phyloP scores from a whole-genome alignment of 2,797 vertebrate genomes.

The Onychomys leucogaster region DNA sequence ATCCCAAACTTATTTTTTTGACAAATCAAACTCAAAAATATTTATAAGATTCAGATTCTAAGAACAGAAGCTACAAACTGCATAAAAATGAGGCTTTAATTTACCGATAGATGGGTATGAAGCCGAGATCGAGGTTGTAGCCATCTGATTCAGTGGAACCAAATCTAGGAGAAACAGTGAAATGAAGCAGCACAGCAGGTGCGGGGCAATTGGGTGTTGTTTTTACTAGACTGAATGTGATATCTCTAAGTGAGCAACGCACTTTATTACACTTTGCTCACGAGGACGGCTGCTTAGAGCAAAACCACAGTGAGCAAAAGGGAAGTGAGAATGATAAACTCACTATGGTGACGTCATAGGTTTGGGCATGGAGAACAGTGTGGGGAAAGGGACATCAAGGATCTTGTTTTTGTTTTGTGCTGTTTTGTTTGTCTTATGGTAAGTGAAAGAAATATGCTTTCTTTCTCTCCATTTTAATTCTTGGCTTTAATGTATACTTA shows the following conservation, averaged over 20 bases:
- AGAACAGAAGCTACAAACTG: not conserved
- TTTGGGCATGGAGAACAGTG: not conserved
- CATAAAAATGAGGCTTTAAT: not conserved
- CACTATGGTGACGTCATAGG: not conserved
- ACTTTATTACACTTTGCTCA: not conserved
- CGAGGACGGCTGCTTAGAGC: not conserved
- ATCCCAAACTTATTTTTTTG: not conserved
- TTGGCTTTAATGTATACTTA: not conserved
- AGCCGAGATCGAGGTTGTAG: not conserved
- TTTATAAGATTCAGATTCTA: constrained; percentile 8
- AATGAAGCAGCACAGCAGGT: not conserved
- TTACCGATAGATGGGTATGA: not conserved
- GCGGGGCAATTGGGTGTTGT: not conserved
- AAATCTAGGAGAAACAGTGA: not conserved
- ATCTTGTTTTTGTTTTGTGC: not conserved
- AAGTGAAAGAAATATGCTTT: not conserved
- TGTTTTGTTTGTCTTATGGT: not conserved
- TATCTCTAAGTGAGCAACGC: too few species aligned
- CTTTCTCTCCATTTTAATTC: not conserved
- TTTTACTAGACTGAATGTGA: not conserved
- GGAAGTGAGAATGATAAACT: not conserved
- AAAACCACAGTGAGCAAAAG: accelerated
- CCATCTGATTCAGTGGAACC: not conserved
- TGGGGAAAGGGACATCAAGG: not conserved
- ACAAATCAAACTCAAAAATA: not conserved